Conservation (phyloP, 53 echinoderm and acorn worm species). For the Zoroaster sp. region DNA sequence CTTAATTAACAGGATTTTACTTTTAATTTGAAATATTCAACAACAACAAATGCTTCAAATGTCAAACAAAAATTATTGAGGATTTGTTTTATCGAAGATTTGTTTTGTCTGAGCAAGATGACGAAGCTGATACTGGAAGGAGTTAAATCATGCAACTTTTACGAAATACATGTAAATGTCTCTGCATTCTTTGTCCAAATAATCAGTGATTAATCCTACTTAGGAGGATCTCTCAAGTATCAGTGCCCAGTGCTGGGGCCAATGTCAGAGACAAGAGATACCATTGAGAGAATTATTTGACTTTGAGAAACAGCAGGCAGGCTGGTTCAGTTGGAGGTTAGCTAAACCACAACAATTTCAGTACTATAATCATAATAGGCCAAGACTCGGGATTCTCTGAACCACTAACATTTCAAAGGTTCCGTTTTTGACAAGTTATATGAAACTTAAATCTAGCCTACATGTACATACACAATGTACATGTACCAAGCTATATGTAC, state of each 20-base stretch:
- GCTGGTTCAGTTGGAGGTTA: constrained; percentile 29
- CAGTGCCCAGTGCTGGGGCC: not conserved
- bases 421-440: too few species aligned
- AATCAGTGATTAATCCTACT: not conserved
- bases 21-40: too few species aligned
- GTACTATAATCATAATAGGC: not conserved
- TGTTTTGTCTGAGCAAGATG: not conserved
- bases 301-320: constrained; percentile 38
- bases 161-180: not conserved
- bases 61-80: too few species aligned
- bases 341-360: constrained; percentile 30
- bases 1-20: too few species aligned
- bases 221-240: not conserved
- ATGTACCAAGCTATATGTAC: too few species aligned
- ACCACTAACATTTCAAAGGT: too few species aligned
- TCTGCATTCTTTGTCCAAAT: constrained; percentile 10
- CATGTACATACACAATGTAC: too few species aligned
- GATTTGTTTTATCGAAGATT: too few species aligned
- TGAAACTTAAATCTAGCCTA: too few species aligned
- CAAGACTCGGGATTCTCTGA: not conserved
- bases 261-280: not conserved
- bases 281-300: not conserved
- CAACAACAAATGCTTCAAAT: too few species aligned
- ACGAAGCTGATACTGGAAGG: not conserved
- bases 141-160: not conserved